Evolutionary conservation across 1,140 invertebrate genomes (phyloP).

Genomic region (Drosophila busckii): DNA sequence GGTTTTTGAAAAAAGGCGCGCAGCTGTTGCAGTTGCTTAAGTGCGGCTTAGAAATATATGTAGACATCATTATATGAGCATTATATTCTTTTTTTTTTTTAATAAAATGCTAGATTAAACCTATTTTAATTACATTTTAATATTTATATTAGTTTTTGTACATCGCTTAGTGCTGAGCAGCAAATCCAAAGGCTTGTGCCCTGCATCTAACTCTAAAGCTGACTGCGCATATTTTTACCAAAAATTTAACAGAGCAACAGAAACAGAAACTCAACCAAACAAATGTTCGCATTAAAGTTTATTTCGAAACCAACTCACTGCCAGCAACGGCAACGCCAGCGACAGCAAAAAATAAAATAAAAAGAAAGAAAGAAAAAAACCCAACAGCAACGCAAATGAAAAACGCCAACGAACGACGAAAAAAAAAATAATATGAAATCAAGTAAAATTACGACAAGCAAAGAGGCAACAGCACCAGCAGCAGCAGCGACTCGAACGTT

Average conservation of each 20-base stretch:
- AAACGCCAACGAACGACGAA: conserved; percentile 53
- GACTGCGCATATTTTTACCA: conserved; percentile 61
- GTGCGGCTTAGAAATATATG: neutral
- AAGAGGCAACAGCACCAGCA: conserved; percentile 35
- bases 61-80: too few relatives aligned
- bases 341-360: conserved; percentile 7
- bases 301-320: conserved; percentile 63
- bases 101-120: too few relatives aligned
- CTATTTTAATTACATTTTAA: too few relatives aligned
- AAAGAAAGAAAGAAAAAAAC: conserved; percentile 23
- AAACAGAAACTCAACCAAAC: conserved; percentile 62
- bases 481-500: conserved; percentile 28
- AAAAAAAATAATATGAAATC: conserved; percentile 46
- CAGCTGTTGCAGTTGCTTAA: conserved; percentile 31
- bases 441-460: conserved; percentile 74
- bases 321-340: conserved; percentile 19
- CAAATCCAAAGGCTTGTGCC: conserved; percentile 8
- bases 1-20: conserved; percentile 41
- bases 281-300: conserved; percentile 73
- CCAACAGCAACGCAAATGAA: conserved; percentile 53
- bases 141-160: too few relatives aligned
- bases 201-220: conserved; percentile 48
- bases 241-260: conserved; percentile 73
- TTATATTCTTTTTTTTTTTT: too few relatives aligned
- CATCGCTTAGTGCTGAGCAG: too few relatives aligned